Conservation (phyloP, 2,113 vertebrate species). For the Carassius gibelio region DNA sequence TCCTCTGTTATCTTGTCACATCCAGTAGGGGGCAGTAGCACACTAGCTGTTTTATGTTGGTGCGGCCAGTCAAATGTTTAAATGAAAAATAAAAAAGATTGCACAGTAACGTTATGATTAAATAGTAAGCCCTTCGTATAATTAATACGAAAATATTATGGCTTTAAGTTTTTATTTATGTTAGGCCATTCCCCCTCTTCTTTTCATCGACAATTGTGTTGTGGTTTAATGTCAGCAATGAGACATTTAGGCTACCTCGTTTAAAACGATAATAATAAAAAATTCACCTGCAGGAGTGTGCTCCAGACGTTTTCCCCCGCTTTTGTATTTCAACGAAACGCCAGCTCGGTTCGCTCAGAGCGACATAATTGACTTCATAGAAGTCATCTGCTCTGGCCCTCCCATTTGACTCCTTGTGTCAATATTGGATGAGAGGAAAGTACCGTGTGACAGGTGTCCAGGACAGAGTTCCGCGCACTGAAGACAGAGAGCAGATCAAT, state of each 20-base stretch:
- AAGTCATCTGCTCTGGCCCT: conserved; percentile 71
- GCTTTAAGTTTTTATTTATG: neutral
- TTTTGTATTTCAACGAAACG: conserved; percentile 59
- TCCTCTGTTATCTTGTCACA: neutral
- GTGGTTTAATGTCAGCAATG: neutral
- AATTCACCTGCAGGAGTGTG: neutral
- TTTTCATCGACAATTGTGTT: neutral
- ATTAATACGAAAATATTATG: neutral
- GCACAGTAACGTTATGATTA: neutral
- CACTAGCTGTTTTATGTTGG: neutral
- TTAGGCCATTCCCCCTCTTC: neutral
- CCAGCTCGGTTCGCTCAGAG: conserved; percentile 74
- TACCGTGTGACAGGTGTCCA: conserved; percentile 91
- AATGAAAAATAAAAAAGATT: neutral
- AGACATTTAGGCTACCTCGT: neutral
- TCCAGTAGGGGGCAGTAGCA: conserved; percentile 10
- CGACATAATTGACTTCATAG: conserved; percentile 68
- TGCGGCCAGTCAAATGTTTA: neutral
- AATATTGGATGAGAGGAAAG: conserved; percentile 96
- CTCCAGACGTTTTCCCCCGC: conserved; percentile 59
- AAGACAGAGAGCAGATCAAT: conserved; percentile 43
- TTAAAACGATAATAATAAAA: neutral
- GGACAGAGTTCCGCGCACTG: conserved; percentile 67
- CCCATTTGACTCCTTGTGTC: conserved; percentile 80
- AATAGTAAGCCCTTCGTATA: neutral